Base-by-base conservation (phyloP, 2,888 invertebrate genomes). In the Acleris emargana region DNA sequence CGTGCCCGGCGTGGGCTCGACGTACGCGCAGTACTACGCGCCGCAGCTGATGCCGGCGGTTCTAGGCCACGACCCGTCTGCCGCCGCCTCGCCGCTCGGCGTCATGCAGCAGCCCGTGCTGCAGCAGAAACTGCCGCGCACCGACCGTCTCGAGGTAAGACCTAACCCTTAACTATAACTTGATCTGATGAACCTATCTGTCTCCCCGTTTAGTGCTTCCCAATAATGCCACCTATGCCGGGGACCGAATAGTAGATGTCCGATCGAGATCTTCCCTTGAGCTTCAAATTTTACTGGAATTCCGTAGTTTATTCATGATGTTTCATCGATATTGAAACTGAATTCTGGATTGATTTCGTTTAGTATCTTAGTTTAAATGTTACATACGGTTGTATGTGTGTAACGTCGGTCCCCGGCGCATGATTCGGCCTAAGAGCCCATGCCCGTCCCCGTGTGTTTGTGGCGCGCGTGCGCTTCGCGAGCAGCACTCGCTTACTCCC, bases 71-170 rank as follows among this genome's bases (percentile, higher is more conserved):
- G 97, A 97, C 93, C 97, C 96, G 72, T 94, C 96, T 80, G 96
- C 88, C 86, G 94, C 85, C 69, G 96, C 95, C 80, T 97, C 97
- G 83, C 97, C 96, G 75, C 94, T 97, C 78, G 96, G 97, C 95
- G 89, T 97, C 95, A 89, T 97, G 97, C 94, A 96, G 95, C 88
- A 97, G 95, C 89, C 97, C 93, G 93, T 97, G 96, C 88, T 96
- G 96, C 93, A 97, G 93, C 98, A 98, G 94, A 98, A 98, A 94
- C 95, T 98, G 95, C 97, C 97, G 80, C 96, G 98, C 93, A 96
- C 97, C 88, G 98, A 98, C 93, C 95, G 98, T 94, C 95, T 98
- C 93, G 98, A 98, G 98, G 98, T 98, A 95, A 95, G 96, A 67
- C 67, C 54, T 69, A 50, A 61, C 67, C 82, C 77, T 82, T 80